Evolutionary conservation across 1,140 invertebrate species (phyloP), one percentile per base, ranked within the genome.

Genomic region (Lethrus apterus): DNA sequence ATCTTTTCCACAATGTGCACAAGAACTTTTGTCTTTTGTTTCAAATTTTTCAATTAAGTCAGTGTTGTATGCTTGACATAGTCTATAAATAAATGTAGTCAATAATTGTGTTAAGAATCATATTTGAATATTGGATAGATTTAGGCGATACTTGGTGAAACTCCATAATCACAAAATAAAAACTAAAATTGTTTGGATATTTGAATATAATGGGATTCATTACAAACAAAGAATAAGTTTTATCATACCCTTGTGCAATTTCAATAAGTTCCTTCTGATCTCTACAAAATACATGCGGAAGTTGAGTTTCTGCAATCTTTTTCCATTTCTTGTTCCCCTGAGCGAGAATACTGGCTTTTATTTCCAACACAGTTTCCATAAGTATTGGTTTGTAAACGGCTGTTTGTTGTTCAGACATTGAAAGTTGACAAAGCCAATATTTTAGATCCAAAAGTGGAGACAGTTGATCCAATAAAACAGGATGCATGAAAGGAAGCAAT

Each of bases 361-460:
- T 72, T 67, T 74, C 54, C 38, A 65, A 58, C 34, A 81, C 47
- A 26, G 78, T 64, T 73, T 84, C 81, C 2, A 84, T 58, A 13
- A 75, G 54, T 40, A 76, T 52, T 23, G 63, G 65, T 49, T 57
- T 69, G 51, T 66, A 59, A 8, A 52, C 44, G 15, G 52, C 63
- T 5, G 58, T 53, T 10, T 51, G 52, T 50, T 66, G 52, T 9
- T 59, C 54, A 1, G 60, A 56, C 4, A 75, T 46, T 10, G 65
- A 66, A 18, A 76, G 45, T 48, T 73, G 70, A 52, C 72, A 73
- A 17, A 89, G 64, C 66, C 79, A 86, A 62, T 77, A 73, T 64
- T 85, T 81, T 3, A 90, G 64, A 31, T 88, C 83, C 5, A 77
- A 70, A 2, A 89, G 62, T 8, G 84, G 81, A 1, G 84, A 75